phyloP scores from a whole-genome alignment of 35 echinoderm and acorn worm species.

The Acanthaster planci region DNA sequence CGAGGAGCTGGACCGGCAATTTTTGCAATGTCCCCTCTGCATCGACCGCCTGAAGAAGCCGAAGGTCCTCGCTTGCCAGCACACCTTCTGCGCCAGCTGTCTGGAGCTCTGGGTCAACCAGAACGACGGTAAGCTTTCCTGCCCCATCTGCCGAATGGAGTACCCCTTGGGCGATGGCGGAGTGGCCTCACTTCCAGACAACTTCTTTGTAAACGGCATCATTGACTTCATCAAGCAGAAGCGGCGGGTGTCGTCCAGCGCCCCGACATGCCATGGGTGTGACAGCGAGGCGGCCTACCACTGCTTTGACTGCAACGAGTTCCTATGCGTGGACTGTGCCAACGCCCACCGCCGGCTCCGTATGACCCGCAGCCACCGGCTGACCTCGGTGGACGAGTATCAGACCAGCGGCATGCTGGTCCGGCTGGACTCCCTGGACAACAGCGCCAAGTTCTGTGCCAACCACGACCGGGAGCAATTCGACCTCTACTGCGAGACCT shows the following conservation, averaged over 20 bases:
- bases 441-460: constrained; percentile 63
- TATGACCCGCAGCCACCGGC: constrained; percentile 65
- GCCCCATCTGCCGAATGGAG: constrained; percentile 90
- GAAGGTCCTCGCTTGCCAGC: constrained; percentile 88
- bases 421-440: constrained; percentile 56
- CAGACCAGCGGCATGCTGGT: constrained; percentile 63
- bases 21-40: constrained; percentile 90
- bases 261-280: constrained; percentile 68
- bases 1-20: constrained; percentile 84
- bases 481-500: constrained; percentile 90
- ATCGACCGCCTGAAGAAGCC: constrained; percentile 91
- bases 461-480: constrained; percentile 71
- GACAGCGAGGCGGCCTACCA: constrained; percentile 80
- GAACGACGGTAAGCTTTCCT: constrained; percentile 67
- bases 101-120: constrained; percentile 83
- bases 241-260: constrained; percentile 54
- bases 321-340: constrained; percentile 87
- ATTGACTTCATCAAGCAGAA: constrained; percentile 95
- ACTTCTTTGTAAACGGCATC: constrained; percentile 97
- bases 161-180: constrained; percentile 68
- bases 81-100: constrained; percentile 90
- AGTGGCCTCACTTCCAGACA: constrained; percentile 78
- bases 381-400: constrained; percentile 83
- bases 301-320: constrained; percentile 82
- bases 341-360: constrained; percentile 80